A percentile compares a stretch with the other conserved stretches of the same genome.
Conservation (phyloP, 2,113 vertebrate genomes). For the Myxocyprinus asiaticus region DNA sequence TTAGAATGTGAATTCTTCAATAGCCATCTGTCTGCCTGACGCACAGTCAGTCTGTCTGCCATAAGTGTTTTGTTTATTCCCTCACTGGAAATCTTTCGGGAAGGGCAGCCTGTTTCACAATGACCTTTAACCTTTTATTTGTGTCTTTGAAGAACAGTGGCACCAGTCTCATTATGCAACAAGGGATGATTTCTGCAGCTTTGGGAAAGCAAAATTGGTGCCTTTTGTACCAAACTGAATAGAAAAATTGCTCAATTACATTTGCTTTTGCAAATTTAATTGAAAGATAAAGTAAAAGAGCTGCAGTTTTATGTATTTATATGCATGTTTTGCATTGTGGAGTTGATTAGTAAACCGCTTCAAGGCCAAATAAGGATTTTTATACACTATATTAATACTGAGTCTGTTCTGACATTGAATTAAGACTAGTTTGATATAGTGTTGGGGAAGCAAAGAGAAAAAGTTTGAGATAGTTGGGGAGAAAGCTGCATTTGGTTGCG, state of each 20-base stretch:
- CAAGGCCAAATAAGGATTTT: too few species aligned
- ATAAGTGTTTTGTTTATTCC: background rate
- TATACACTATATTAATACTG: background rate
- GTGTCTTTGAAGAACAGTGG: constrained; percentile 26
- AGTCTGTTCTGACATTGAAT: background rate
- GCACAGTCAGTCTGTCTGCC: too few species aligned
- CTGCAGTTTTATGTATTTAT: too few species aligned
- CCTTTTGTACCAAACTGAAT: background rate
- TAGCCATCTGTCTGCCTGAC: background rate
- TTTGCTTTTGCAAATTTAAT: too few species aligned
- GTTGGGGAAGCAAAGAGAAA: constrained; percentile 39
- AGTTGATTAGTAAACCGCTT: too few species aligned
- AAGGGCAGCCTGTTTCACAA: constrained; percentile 5
- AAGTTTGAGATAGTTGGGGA: constrained; percentile 1
- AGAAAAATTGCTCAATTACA: too few species aligned
- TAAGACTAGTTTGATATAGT: background rate
- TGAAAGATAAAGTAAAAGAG: too few species aligned
- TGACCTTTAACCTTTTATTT: constrained; percentile 56
- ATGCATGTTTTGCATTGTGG: too few species aligned
- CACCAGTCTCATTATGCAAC: background rate
- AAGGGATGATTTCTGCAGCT: background rate
- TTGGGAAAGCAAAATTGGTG: background rate
- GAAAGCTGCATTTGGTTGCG: constrained; percentile 46
- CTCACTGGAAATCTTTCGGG: too few species aligned
- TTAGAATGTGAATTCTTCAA: constrained; percentile 5